Evolutionary conservation across 2,888 invertebrate species (phyloP).

Genomic region (Epinotia ramella): DNA sequence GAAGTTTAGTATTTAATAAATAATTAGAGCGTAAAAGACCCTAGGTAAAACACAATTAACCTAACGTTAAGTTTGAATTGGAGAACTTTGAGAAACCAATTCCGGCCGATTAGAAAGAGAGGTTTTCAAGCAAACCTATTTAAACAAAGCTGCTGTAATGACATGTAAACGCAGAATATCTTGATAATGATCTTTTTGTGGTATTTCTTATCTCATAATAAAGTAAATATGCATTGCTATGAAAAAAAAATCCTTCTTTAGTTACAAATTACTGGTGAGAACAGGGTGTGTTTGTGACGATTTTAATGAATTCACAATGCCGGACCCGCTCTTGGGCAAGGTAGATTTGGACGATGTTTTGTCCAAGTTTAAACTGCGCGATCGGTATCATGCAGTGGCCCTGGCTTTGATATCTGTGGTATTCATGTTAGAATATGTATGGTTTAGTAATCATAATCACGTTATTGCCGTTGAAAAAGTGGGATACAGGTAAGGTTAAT

Average conservation of each 20-base stretch:
- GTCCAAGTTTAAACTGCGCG: constrained; percentile 11
- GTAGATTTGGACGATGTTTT: constrained; percentile 20
- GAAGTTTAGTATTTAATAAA: too few species aligned
- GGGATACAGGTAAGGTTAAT: constrained; percentile 22
- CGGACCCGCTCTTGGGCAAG: not conserved
- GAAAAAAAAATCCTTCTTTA: not conserved
- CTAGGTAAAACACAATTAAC: too few species aligned
- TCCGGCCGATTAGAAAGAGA: too few species aligned
- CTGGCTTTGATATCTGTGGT: not conserved
- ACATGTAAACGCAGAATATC: too few species aligned
- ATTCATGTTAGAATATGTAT: constrained; percentile 1
- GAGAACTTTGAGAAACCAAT: too few species aligned
- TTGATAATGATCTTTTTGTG: too few species aligned
- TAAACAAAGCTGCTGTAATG: too few species aligned
- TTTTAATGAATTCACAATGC: constrained; percentile 7
- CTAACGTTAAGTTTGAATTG: too few species aligned
- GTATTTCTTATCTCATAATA: not conserved
- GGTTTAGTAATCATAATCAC: constrained; percentile 18
- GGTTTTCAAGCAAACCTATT: too few species aligned
- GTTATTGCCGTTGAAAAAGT: constrained; percentile 13
- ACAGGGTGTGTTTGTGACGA: not conserved
- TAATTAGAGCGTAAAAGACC: too few species aligned
- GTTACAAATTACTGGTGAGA: not conserved
- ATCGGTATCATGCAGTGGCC: constrained; percentile 12
- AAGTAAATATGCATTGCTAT: not conserved